Evolutionary conservation across 2,797 vertebrate species (phyloP), one percentile per base, ranked within the genome.

Genomic region (Coregonus ussuriensis): DNA sequence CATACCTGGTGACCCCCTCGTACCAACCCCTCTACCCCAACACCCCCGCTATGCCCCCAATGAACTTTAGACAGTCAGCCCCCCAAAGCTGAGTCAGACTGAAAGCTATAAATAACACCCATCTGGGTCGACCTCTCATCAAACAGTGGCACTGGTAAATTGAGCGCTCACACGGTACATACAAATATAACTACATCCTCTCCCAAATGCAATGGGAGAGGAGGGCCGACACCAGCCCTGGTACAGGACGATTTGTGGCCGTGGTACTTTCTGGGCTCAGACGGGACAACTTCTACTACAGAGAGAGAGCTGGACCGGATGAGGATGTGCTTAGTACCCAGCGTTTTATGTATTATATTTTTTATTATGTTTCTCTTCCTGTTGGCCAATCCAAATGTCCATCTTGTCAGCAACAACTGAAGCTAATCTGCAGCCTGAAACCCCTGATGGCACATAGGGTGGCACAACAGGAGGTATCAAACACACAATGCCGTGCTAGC

Each of bases 41-140:
- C 21, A 35, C 47, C 25, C 53, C 31, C 53, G 29, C 67, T 56
- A 77, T 37, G 53, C 29, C 71, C 71, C 13, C 15, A n/a, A 51
- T 78, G 77, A 41, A 77, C 59, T 25, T 63, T 1, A 63, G 59
- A 13, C n/a, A 47, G 41, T 47, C n/a, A n/a, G n/a, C 41, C 41
- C 25, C 25, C 31, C 71, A 59, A 74, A 69, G 82, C 80, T 82
- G 86, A 88, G 82, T 89, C 84, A 88, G 84, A 84, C 41, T 47
- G 41, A 67, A 59, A 74, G 66, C 65, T 89, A 89, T 88, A 87
- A 89, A 90, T 90, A 90, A 78, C 82, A 77, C 16, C 68, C 67
- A 11, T 29, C 29, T 53, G 52, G 29, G 31, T 54, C 15, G 21
- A 29, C 6, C 47, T 53, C 70, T 14, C 14, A 72, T 79, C 84